phyloP scores from a whole-genome alignment of 1,140 invertebrate species.

The Microplitis mediator region DNA sequence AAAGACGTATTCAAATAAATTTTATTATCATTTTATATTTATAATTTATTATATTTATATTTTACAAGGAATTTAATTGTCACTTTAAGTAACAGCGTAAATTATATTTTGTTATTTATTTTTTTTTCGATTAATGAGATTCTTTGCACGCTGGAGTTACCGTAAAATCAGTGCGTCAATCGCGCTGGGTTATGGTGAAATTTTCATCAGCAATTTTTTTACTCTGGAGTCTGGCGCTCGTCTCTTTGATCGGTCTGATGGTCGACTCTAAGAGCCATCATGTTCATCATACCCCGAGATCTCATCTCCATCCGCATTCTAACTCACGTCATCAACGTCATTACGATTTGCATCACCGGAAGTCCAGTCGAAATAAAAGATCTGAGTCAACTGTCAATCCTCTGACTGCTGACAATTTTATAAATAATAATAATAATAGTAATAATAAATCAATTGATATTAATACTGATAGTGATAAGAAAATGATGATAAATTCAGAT shows the following conservation, averaged over 20 bases:
- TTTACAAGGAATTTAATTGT: neutral
- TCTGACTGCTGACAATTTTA: neutral
- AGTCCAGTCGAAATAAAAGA: neutral
- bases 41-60: neutral
- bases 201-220: neutral
- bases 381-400: neutral
- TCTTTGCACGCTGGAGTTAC: slow-evolving; percentile 2
- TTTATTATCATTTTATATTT: no score
- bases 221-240: slow-evolving; percentile 3
- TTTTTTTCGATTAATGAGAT: slow-evolving; percentile 10
- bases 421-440: no score
- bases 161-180: slow-evolving; percentile 9
- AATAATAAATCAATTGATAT: no score
- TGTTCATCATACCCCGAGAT: neutral
- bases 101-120: no score
- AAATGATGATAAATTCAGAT: neutral
- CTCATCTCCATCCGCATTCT: neutral
- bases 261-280: slow-evolving; percentile 11
- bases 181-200: slow-evolving; percentile 22
- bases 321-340: neutral
- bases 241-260: neutral
- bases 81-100: neutral
- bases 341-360: neutral
- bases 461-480: no score
- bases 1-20: neutral